These are phyloP conservation scores for Cydia fagiglandana DNA, from an alignment of 1,140 invertebrate genomes.

Conservation along the genomic window DNA sequence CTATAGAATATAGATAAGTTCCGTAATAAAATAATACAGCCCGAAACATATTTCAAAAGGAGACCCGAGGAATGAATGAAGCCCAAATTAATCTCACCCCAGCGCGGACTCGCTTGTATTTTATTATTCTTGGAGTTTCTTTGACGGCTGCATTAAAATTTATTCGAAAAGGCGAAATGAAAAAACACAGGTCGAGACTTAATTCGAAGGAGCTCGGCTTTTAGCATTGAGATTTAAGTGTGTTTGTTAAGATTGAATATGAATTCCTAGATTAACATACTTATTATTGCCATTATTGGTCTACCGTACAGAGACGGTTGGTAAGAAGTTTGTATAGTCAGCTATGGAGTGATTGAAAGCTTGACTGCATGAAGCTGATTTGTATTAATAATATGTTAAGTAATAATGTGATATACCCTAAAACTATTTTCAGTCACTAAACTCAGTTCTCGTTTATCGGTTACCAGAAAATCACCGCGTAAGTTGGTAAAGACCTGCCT, in stretches of 20 bases:
- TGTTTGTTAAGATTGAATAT: not conserved
- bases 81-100: not conserved
- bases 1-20: not conserved
- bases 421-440: too few species aligned
- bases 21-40: not conserved
- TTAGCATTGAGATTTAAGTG: not conserved
- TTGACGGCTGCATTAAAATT: constrained; percentile 13
- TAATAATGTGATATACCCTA: too few species aligned
- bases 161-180: constrained; percentile 1
- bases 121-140: constrained; percentile 8
- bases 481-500: too few species aligned
- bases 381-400: too few species aligned
- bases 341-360: too few species aligned
- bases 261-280: too few species aligned
- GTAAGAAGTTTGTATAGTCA: too few species aligned
- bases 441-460: too few species aligned
- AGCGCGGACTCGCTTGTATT: not conserved
- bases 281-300: too few species aligned
- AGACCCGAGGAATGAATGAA: not conserved
- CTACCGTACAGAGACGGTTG: too few species aligned
- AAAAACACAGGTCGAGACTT: not conserved
- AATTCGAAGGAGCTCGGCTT: not conserved
- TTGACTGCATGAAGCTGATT: too few species aligned
- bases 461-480: too few species aligned
- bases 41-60: not conserved